phyloP scores from a whole-genome alignment of 2,113 vertebrate species.

The Microtus ochrogaster region DNA sequence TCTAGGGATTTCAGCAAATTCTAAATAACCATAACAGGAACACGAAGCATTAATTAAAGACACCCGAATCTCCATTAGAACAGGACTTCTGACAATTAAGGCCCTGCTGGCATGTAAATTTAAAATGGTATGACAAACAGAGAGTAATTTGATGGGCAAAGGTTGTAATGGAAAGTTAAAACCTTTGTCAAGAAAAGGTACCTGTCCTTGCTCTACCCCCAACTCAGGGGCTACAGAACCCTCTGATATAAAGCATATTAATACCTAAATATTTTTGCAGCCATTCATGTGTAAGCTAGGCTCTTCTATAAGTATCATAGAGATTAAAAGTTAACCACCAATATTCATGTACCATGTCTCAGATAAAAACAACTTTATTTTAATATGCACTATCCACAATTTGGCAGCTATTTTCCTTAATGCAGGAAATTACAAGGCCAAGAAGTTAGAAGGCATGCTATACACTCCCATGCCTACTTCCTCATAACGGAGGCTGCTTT shows the following conservation, averaged over 20 bases:
- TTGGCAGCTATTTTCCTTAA: background rate
- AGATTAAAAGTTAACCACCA: conserved; percentile 75
- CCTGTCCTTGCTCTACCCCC: conserved; percentile 86
- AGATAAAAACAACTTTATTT: conserved; percentile 11
- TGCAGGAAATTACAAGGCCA: background rate
- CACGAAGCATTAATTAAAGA: conserved; percentile 89
- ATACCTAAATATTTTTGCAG: conserved; percentile 83
- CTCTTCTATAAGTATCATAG: conserved; percentile 70
- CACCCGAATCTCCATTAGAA: conserved; percentile 85
- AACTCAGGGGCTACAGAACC: conserved; percentile 67
- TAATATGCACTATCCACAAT: background rate
- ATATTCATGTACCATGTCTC: background rate
- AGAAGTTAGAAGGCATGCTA: background rate
- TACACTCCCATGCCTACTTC: background rate
- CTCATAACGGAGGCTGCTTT: background rate
- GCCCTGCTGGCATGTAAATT: conserved; percentile 85
- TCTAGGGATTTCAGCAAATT: conserved; percentile 86
- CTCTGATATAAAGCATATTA: conserved; percentile 82
- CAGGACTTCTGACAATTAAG: conserved; percentile 88
- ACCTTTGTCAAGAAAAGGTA: conserved; percentile 84
- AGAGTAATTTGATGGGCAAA: conserved; percentile 87
- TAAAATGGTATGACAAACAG: conserved; percentile 86
- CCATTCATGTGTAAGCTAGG: conserved; percentile 79
- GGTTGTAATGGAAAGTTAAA: conserved; percentile 86
- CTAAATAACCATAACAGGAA: conserved; percentile 89